These are phyloP conservation scores for Vireo griseus DNA, from an alignment of 2,797 vertebrate species.

Conservation along the genomic window DNA sequence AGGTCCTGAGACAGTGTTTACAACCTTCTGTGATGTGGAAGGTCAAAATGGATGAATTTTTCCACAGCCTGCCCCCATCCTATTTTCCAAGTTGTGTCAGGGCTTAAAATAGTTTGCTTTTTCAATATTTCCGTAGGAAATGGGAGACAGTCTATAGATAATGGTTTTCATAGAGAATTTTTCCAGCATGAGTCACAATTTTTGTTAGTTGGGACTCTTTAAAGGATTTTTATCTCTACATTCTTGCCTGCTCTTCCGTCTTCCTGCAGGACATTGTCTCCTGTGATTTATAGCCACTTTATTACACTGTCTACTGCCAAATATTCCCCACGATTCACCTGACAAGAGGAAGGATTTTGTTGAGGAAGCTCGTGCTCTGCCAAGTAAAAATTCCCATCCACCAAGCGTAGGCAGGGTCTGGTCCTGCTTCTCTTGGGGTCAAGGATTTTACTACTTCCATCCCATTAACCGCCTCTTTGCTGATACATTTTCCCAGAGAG, in stretches of 20 bases:
- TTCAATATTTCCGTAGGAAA: slow-evolving; percentile 34
- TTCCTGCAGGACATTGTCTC: slow-evolving; percentile 41
- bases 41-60: slow-evolving; percentile 7
- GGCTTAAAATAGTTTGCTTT: slow-evolving; percentile 32
- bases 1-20: not conserved
- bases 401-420: not conserved
- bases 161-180: slow-evolving; percentile 3
- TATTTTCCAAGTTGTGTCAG: slow-evolving; percentile 10
- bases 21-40: not conserved
- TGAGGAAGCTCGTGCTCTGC: not conserved
- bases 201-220: not conserved
- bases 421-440: not conserved
- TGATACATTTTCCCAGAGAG: not conserved
- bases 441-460: not conserved
- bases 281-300: slow-evolving; percentile 23
- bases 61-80: not conserved
- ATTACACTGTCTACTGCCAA: not conserved
- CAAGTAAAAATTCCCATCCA: slow-evolving; percentile 28
- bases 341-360: slow-evolving; percentile 25
- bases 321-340: not conserved
- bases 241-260: slow-evolving; percentile 41
- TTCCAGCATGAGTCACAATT: slow-evolving; percentile 41
- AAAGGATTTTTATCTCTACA: slow-evolving; percentile 19
- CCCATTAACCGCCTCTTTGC: not conserved
- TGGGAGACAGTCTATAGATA: not conserved